These are phyloP conservation scores for Xestia sexstrigata DNA, from an alignment of 2,888 invertebrate genomes.

Conservation along the genomic window DNA sequence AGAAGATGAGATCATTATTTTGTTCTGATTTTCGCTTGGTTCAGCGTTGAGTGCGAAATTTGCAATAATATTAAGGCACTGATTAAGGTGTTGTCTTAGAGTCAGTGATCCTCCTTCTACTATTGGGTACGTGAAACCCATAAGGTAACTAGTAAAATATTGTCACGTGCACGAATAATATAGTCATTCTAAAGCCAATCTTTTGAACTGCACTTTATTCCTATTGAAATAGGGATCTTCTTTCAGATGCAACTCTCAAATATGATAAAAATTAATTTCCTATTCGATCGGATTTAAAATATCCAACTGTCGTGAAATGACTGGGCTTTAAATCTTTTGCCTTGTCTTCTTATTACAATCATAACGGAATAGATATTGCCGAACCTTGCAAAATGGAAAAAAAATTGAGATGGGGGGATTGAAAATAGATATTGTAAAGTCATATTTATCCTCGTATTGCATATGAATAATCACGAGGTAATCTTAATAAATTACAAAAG, in stretches of 20 bases:
- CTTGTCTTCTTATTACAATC: slow-evolving; percentile 29
- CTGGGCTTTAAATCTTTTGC: slow-evolving; percentile 29
- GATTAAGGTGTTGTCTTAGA: not conserved
- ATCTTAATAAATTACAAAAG: not conserved
- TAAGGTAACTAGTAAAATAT: not conserved
- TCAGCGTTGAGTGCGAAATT: not conserved
- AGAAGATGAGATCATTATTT: not conserved
- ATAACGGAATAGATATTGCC: slow-evolving; percentile 11
- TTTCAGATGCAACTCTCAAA: slow-evolving; percentile 35
- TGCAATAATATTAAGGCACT: not conserved
- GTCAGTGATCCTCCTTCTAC: not conserved
- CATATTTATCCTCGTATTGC: not conserved
- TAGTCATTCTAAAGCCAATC: slow-evolving; percentile 9
- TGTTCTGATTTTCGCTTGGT: not conserved
- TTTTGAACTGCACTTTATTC: slow-evolving; percentile 14
- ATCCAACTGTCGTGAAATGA: slow-evolving; percentile 35
- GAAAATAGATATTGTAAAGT: not conserved
- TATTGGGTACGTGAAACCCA: not conserved
- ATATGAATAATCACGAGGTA: not conserved
- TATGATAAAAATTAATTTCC: slow-evolving; percentile 43
- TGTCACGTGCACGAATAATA: not conserved
- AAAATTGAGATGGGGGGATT: not conserved
- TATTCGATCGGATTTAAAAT: slow-evolving; percentile 28
- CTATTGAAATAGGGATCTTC: slow-evolving; percentile 14
- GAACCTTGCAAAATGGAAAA: not conserved